Evolutionary conservation across 37 sponge, comb jelly and placozoan genomes (phyloP).

Genomic region (Petrosia ficiformis): DNA sequence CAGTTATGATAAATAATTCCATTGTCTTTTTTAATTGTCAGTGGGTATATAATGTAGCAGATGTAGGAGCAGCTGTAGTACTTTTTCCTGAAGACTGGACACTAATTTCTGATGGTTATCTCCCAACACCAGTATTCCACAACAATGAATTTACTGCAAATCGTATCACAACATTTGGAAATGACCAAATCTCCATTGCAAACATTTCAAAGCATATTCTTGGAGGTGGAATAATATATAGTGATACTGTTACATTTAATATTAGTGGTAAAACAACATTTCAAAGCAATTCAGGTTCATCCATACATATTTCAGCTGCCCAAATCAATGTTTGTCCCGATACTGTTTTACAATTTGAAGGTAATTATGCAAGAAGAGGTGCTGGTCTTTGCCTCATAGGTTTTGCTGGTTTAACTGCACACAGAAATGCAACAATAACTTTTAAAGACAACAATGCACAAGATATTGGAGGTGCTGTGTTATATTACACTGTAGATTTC

Average conservation of each 20-base stretch:
- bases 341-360: background rate
- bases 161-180: background rate
- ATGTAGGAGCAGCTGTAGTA: constrained; percentile 14
- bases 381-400: background rate
- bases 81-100: constrained; percentile 21
- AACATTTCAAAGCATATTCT: background rate
- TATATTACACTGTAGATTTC: background rate
- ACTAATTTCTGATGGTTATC: constrained; percentile 1
- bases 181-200: background rate
- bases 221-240: background rate
- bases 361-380: background rate
- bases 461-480: constrained; percentile 10
- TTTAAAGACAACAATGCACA: background rate
- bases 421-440: background rate
- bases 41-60: constrained; percentile 11
- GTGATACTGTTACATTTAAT: background rate
- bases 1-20: background rate
- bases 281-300: constrained; percentile 8
- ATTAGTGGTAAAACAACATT: background rate
- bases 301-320: background rate
- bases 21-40: constrained; percentile 1
- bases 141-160: constrained; percentile 9
- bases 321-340: background rate
- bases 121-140: constrained; percentile 13
- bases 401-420: background rate